Evolutionary conservation across 2,113 vertebrate species (phyloP).

Genomic region (Peromyscus californicus): DNA sequence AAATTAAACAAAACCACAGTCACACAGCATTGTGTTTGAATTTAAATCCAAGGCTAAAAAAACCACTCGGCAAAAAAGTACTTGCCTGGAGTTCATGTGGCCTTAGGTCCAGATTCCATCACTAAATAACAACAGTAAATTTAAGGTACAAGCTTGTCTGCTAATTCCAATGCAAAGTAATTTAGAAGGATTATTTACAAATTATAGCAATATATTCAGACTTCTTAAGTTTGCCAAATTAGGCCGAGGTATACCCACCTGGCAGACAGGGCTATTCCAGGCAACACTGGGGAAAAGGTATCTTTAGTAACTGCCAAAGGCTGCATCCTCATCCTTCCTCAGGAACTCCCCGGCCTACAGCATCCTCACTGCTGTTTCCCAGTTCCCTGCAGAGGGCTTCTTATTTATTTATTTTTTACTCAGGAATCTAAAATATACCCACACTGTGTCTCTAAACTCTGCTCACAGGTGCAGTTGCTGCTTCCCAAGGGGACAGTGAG

Average conservation of each 20-base stretch:
- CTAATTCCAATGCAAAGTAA: constrained; percentile 65
- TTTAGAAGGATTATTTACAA: constrained; percentile 39
- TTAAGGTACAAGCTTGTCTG: background rate
- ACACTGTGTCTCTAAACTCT: background rate
- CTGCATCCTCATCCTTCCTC: background rate
- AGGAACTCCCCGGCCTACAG: background rate
- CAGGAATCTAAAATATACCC: constrained; percentile 13
- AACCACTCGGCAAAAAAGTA: background rate
- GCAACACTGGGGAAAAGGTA: background rate
- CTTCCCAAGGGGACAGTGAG: background rate
- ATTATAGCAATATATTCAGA: constrained; percentile 17
- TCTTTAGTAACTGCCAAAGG: background rate
- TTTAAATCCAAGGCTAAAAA: constrained; percentile 12
- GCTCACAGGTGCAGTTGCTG: background rate
- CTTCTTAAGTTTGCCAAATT: constrained; percentile 23
- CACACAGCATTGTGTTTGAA: background rate
- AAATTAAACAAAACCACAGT: constrained; percentile 46
- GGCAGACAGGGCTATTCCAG: background rate
- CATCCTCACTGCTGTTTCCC: background rate
- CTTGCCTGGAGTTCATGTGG: background rate
- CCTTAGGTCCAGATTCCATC: background rate
- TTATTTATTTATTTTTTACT: background rate
- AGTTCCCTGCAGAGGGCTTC: background rate
- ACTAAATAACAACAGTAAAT: background rate
- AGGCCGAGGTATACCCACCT: background rate